phyloP scores from a whole-genome alignment of 1,140 invertebrate species.

The Microplitis demolitor region DNA sequence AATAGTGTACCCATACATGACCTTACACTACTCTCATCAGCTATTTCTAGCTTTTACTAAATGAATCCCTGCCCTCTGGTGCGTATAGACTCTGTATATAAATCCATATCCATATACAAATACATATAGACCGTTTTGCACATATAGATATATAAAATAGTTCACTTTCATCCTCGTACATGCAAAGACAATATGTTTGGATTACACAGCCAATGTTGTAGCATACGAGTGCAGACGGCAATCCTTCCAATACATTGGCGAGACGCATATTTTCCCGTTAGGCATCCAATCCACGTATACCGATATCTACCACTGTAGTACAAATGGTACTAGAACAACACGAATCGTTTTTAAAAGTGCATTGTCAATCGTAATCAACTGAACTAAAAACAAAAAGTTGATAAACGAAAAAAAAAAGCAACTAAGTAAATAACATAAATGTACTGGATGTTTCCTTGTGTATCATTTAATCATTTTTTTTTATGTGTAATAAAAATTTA shows the following conservation, averaged over 20 bases:
- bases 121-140: background rate
- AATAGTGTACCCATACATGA: background rate
- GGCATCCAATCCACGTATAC: slow-evolving; percentile 21
- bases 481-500: background rate
- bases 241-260: slow-evolving; percentile 26
- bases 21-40: background rate
- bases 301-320: slow-evolving; percentile 2
- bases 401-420: too few relatives aligned
- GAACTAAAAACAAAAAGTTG: too few relatives aligned
- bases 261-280: slow-evolving; percentile 38
- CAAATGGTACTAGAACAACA: background rate
- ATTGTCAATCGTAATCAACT: background rate
- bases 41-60: slow-evolving; percentile 23
- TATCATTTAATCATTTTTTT: background rate
- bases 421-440: too few relatives aligned
- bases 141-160: background rate
- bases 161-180: slow-evolving; percentile 4
- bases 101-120: background rate
- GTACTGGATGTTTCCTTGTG: background rate
- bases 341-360: background rate
- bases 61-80: slow-evolving; percentile 11
- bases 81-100: background rate
- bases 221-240: slow-evolving; percentile 7
- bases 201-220: slow-evolving; percentile 23
- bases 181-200: slow-evolving; percentile 35